Evolutionary conservation across 2,113 vertebrate genomes (phyloP).

Genomic region (Microtus pennsylvanicus): DNA sequence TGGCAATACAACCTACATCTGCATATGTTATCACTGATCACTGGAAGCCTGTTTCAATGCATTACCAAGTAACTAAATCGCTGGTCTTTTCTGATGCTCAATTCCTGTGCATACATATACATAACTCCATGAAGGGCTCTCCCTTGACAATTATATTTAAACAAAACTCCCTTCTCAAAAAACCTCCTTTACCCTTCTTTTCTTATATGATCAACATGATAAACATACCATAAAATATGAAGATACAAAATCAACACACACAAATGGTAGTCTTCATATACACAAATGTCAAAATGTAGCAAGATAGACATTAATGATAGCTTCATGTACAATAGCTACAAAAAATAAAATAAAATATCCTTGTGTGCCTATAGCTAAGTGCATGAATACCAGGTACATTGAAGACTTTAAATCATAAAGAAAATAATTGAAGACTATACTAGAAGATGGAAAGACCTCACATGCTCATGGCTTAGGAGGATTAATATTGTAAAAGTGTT

Average conservation of each 20-base stretch:
- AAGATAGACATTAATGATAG: neutral
- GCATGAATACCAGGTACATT: neutral
- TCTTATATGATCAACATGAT: neutral
- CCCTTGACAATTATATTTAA: neutral
- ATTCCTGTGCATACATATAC: neutral
- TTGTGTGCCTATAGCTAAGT: neutral
- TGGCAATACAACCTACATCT: neutral
- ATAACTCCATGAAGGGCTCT: neutral
- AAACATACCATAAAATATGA: neutral
- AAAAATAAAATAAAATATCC: neutral
- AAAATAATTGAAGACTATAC: neutral
- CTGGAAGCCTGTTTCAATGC: neutral
- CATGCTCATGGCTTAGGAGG: neutral
- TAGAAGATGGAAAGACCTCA: neutral
- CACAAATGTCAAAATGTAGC: neutral
- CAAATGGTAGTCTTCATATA: neutral
- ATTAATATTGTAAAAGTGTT: neutral
- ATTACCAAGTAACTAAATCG: neutral
- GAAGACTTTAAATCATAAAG: neutral
- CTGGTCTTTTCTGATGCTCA: neutral
- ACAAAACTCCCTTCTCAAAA: neutral
- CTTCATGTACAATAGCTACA: neutral
- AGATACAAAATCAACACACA: neutral
- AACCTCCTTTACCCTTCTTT: fast-evolving
- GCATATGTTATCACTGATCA: neutral